A percentile compares a stretch with the other conserved stretches of the same genome.
These are phyloP conservation scores for Drosophila kanekoi DNA, from an alignment of 2,888 invertebrate genomes.

Conservation along the genomic window DNA sequence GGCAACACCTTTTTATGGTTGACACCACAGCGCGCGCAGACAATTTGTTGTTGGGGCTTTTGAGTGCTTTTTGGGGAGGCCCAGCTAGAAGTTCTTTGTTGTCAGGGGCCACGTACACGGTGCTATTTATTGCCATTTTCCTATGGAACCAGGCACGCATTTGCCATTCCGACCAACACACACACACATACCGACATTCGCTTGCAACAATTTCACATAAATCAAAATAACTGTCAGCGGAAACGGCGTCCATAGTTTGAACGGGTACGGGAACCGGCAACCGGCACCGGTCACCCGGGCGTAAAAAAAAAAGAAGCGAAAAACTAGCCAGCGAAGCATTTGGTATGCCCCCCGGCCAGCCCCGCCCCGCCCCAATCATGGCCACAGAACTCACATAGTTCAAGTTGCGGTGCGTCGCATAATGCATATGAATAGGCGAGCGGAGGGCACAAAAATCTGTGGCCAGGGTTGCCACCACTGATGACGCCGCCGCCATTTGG, in stretches of 20 bases:
- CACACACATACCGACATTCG: slow-evolving; percentile 2
- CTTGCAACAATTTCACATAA: slow-evolving; percentile 69
- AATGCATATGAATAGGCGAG: slow-evolving; percentile 35
- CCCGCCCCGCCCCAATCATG: neutral
- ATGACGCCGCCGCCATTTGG: slow-evolving; percentile 32
- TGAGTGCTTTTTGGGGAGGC: slow-evolving; percentile 75
- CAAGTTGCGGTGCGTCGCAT: slow-evolving; percentile 59
- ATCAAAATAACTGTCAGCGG: slow-evolving; percentile 82
- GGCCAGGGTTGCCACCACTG: slow-evolving; percentile 45
- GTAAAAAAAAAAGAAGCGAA: slow-evolving; percentile 22
- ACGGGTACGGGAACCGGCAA: slow-evolving; percentile 35
- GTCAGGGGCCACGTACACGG: slow-evolving; percentile 36
- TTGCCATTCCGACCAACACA: slow-evolving; percentile 28
- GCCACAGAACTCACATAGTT: slow-evolving; percentile 30
- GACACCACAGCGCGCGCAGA: slow-evolving; percentile 19
- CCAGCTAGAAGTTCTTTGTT: slow-evolving; percentile 63
- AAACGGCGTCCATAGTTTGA: slow-evolving; percentile 79
- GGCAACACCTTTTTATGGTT: slow-evolving; percentile 66
- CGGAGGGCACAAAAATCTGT: neutral
- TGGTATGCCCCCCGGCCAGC: neutral
- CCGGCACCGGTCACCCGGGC: slow-evolving; percentile 5
- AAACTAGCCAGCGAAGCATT: slow-evolving; percentile 59
- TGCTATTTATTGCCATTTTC: slow-evolving; percentile 75
- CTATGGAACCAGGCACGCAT: slow-evolving; percentile 59
- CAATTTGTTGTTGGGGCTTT: slow-evolving; percentile 68